These are phyloP conservation scores for Clarias batrachus DNA, from an alignment of 2,113 vertebrate species.

Conservation along the genomic window DNA sequence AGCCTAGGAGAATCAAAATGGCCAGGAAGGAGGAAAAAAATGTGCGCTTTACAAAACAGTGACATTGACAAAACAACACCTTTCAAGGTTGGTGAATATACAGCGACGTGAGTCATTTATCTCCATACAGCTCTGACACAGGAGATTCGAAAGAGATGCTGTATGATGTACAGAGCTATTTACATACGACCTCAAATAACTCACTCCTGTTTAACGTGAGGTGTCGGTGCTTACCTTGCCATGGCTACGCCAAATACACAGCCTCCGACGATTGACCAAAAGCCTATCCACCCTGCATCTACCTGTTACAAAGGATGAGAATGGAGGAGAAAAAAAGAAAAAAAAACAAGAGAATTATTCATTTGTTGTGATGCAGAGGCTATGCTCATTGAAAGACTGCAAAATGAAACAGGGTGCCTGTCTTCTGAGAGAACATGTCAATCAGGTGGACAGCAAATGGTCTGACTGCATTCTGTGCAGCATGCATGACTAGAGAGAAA, in stretches of 20 bases:
- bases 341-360: conserved; percentile 24
- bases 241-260: conserved; percentile 93
- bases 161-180: conserved; percentile 5
- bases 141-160: conserved; percentile 25
- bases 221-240: conserved; percentile 81
- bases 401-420: conserved; percentile 20
- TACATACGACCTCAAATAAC: conserved; percentile 5
- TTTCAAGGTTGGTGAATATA: conserved; percentile 36
- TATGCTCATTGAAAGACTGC: conserved; percentile 10
- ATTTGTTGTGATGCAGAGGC: conserved; percentile 43
- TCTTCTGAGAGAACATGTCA: conserved; percentile 32
- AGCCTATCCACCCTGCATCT: conserved; percentile 97
- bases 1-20: conserved; percentile 25
- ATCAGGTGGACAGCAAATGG: conserved; percentile 41
- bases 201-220: not conserved
- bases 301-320: conserved; percentile 70
- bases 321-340: not conserved
- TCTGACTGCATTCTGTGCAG: conserved; percentile 32
- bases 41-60: conserved; percentile 36
- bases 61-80: conserved; percentile 35
- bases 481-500: conserved; percentile 6
- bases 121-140: conserved; percentile 15
- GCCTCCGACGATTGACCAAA: conserved; percentile 94
- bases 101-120: conserved; percentile 32
- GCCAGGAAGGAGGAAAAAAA: not conserved